These are phyloP conservation scores for Stichopus chloronotus DNA, from an alignment of 35 echinoderm and acorn worm species.

Conservation along the genomic window DNA sequence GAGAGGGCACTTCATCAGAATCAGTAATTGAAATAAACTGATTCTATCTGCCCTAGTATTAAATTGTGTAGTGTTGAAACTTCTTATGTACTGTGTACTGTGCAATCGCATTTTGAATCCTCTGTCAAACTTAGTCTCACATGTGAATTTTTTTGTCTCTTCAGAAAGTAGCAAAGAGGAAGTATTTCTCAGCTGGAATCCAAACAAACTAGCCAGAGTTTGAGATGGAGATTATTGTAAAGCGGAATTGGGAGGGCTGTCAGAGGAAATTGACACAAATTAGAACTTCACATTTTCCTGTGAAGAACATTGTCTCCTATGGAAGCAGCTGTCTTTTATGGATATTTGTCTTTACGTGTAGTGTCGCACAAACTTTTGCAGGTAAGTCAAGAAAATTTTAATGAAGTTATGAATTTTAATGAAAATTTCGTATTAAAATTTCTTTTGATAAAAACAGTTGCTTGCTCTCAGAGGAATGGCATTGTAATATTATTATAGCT, in stretches of 20 bases:
- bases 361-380: background rate
- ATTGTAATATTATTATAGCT: too few relatives aligned
- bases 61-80: too few relatives aligned
- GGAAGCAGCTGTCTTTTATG: background rate
- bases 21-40: too few relatives aligned
- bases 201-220: background rate
- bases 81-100: too few relatives aligned
- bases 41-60: too few relatives aligned
- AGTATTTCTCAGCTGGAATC: background rate
- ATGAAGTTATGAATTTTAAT: constrained; percentile 23
- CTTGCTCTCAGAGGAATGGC: too few relatives aligned
- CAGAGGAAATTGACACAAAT: background rate
- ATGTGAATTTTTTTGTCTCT: background rate
- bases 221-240: background rate
- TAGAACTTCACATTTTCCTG: background rate
- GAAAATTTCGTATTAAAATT: background rate
- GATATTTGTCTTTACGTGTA: background rate
- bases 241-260: background rate
- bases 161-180: background rate
- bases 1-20: too few relatives aligned
- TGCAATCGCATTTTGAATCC: too few relatives aligned
- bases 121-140: too few relatives aligned
- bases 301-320: background rate
- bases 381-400: constrained; percentile 6
- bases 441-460: background rate